Conservation (phyloP, 2,113 vertebrate species). For the Saccopteryx leptura region DNA sequence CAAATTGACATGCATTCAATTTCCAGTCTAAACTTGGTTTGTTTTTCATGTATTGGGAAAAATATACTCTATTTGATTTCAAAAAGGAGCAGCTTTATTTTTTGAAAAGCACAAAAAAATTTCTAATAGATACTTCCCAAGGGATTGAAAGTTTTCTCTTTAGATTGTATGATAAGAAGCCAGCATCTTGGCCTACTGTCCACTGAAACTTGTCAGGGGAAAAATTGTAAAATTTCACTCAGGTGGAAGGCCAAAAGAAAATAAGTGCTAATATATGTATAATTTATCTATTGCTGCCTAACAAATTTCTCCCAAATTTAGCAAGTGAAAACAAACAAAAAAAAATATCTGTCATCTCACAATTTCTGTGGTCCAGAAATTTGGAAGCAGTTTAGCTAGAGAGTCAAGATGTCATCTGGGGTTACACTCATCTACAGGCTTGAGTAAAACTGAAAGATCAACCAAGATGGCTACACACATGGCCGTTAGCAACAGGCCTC, state of each 20-base stretch:
- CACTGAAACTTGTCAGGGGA: background rate
- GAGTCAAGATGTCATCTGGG: background rate
- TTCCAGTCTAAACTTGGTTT: slow-evolving; percentile 19
- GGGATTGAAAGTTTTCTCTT: slow-evolving; percentile 23
- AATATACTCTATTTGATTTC: slow-evolving; percentile 34
- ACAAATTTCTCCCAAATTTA: slow-evolving; percentile 43
- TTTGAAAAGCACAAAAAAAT: background rate
- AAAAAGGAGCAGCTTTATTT: background rate
- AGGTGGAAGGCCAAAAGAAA: background rate
- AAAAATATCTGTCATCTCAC: slow-evolving; percentile 66
- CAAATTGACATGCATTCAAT: slow-evolving; percentile 2
- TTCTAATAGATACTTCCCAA: slow-evolving; percentile 14
- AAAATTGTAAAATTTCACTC: background rate
- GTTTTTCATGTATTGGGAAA: slow-evolving; percentile 41
- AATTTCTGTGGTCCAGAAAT: slow-evolving; percentile 34
- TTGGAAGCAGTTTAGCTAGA: background rate
- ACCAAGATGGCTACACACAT: slow-evolving; percentile 30
- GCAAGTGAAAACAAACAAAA: slow-evolving; percentile 32
- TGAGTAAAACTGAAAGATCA: background rate
- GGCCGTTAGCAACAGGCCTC: background rate
- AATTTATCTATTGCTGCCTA: background rate
- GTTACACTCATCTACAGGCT: slow-evolving; percentile 28
- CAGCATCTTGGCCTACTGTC: background rate
- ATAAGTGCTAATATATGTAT: background rate
- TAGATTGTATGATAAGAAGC: background rate